Conservation (phyloP, 2,113 vertebrate genomes). For the Galbula dea region DNA sequence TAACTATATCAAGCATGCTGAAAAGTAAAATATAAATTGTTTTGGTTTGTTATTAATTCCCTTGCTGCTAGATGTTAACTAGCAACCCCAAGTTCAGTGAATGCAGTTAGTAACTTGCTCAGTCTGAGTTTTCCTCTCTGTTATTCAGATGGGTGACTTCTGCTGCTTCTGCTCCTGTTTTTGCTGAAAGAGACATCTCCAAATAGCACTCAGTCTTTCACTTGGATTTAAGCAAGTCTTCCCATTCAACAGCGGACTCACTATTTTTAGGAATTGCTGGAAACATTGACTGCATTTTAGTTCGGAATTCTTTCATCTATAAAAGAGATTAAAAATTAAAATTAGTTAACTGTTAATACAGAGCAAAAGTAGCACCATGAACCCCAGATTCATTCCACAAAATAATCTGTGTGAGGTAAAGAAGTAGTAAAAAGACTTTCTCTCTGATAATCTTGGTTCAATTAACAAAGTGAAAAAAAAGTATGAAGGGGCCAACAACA, state of each 20-base stretch:
- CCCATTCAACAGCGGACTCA: conserved; percentile 72
- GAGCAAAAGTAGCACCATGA: background rate
- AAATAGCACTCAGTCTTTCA: conserved; percentile 46
- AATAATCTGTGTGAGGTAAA: background rate
- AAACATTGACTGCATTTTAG: conserved; percentile 88
- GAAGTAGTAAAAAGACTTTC: background rate
- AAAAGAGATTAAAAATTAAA: conserved; percentile 31
- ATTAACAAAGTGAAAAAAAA: background rate
- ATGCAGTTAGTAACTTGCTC: background rate
- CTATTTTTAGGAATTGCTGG: conserved; percentile 82
- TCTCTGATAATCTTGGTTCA: background rate
- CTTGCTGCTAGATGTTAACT: background rate
- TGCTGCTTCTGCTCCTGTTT: background rate
- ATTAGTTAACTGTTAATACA: background rate
- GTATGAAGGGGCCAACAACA: background rate
- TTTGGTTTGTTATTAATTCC: background rate
- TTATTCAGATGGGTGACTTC: background rate
- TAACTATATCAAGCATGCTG: background rate
- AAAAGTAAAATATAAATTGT: background rate
- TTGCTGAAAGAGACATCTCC: background rate
- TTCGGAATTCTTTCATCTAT: conserved; percentile 85
- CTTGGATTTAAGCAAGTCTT: conserved; percentile 81
- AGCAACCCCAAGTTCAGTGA: background rate
- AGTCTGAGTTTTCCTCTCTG: background rate
- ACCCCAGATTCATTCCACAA: background rate